Percentiles rank a stretch among this genome's conserved stretches.
Conservation (phyloP, 2,113 vertebrate genomes). For the Pollimyrus isidori region DNA sequence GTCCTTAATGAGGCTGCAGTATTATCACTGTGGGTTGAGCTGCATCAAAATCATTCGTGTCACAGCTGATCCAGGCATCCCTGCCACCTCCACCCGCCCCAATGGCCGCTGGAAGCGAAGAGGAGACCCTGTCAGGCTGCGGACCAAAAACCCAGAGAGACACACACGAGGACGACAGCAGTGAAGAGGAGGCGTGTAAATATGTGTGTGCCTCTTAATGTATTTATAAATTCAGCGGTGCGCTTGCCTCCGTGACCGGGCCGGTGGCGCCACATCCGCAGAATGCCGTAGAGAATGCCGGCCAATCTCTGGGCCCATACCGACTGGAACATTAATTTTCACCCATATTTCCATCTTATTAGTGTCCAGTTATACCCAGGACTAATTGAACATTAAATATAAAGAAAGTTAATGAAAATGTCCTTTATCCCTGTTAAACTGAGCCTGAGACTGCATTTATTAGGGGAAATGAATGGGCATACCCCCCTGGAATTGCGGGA, state of each 20-base stretch:
- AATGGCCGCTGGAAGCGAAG: not conserved
- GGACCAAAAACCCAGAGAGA: not conserved
- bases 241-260: conserved; percentile 38
- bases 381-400: conserved; percentile 80
- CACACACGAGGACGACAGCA: not conserved
- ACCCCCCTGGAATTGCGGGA: conserved; percentile 47
- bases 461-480: conserved; percentile 63
- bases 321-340: conserved; percentile 69
- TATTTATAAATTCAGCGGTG: conserved; percentile 47
- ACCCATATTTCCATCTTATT: conserved; percentile 73
- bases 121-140: not conserved
- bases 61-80: not conserved
- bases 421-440: conserved; percentile 76
- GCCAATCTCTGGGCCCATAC: conserved; percentile 59
- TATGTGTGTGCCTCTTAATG: conserved; percentile 57
- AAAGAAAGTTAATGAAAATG: conserved; percentile 80
- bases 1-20: not conserved
- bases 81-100: not conserved
- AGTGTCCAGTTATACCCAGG: conserved; percentile 69
- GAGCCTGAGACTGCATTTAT: conserved; percentile 74
- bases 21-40: not conserved
- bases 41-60: not conserved
- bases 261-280: conserved; percentile 8
- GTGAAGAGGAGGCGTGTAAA: not conserved
- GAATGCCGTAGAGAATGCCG: conserved; percentile 36